Conservation (phyloP, 2,113 vertebrate species). For the Sinocyclocheilus anshuiensis region DNA sequence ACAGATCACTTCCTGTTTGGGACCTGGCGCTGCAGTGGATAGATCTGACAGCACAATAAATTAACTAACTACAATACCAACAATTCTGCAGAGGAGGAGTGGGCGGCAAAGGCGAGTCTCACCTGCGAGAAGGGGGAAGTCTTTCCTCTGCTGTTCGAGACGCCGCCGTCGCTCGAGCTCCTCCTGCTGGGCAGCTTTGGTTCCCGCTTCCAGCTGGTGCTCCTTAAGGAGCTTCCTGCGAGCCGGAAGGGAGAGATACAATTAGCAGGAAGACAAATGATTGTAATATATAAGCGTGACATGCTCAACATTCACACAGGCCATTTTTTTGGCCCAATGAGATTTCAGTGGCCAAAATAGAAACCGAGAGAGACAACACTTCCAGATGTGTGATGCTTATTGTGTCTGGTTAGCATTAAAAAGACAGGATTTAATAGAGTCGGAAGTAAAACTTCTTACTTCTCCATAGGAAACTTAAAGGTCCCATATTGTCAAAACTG, state of each 20-base stretch:
- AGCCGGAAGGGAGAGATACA: background rate
- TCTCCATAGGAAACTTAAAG: no score
- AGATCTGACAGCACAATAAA: slow-evolving; percentile 20
- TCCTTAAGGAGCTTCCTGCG: slow-evolving; percentile 92
- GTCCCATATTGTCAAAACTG: no score
- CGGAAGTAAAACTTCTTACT: background rate
- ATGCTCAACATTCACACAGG: background rate
- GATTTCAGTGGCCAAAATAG: background rate
- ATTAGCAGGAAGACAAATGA: background rate
- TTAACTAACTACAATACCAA: background rate
- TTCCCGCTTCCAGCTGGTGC: slow-evolving; percentile 95
- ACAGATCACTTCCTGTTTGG: slow-evolving; percentile 92
- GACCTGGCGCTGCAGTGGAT: slow-evolving; percentile 70
- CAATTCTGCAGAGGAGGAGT: background rate
- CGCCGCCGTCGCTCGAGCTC: slow-evolving; percentile 94
- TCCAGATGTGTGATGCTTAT: background rate
- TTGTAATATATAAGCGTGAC: background rate
- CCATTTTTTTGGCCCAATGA: background rate
- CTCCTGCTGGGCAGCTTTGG: slow-evolving; percentile 97
- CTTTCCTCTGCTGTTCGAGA: slow-evolving; percentile 95
- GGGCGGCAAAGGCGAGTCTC: background rate
- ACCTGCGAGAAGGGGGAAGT: slow-evolving; percentile 80
- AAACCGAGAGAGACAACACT: background rate
- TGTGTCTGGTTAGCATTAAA: background rate
- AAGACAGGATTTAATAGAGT: background rate